A percentile compares a stretch with the other conserved stretches of the same genome.
Evolutionary conservation across 2,797 vertebrate species (phyloP).

Genomic region (Galagoides demidoff): DNA sequence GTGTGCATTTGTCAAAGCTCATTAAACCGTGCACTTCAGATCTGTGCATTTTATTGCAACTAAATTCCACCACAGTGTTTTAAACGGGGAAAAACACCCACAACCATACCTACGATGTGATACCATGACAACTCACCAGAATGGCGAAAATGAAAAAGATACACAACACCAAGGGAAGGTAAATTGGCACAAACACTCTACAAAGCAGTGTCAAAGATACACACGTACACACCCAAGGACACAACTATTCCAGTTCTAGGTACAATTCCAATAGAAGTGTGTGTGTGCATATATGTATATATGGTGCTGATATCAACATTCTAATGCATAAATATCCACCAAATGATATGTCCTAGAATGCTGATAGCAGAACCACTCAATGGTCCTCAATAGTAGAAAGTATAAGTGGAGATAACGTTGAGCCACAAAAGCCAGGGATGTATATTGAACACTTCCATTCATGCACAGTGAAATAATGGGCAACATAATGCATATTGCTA

Average conservation of each 20-base stretch:
- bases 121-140: neutral
- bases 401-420: neutral
- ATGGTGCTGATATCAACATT: neutral
- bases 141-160: neutral
- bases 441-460: neutral
- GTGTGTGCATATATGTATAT: neutral
- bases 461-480: neutral
- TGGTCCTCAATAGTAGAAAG: neutral
- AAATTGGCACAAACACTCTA: neutral
- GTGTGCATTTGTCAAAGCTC: neutral
- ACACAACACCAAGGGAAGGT: neutral
- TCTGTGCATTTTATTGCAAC: neutral
- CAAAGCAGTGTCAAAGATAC: neutral
- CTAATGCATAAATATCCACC: neutral
- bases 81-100: neutral
- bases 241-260: neutral
- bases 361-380: neutral
- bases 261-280: neutral
- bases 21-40: neutral
- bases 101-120: neutral
- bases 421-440: neutral
- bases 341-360: neutral
- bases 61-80: neutral
- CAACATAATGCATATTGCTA: neutral
- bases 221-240: neutral